A percentile compares a stretch with the other conserved stretches of the same genome.
phyloP scores from a whole-genome alignment of 2,797 vertebrate genomes.

The Brachyrhaphis roseni region DNA sequence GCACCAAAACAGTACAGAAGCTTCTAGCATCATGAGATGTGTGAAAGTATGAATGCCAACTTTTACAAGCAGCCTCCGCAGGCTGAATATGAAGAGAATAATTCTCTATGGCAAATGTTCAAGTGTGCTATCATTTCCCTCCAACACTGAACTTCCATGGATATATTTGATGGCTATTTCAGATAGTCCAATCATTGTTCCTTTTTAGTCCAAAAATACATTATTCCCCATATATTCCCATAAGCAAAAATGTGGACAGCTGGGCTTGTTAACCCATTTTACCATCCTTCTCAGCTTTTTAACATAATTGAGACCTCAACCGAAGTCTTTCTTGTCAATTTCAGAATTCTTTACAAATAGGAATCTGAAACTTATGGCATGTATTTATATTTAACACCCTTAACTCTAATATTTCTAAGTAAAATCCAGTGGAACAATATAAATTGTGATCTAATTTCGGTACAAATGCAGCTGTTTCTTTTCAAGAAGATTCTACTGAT shows the following conservation, averaged over 20 bases:
- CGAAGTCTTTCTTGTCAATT: neutral
- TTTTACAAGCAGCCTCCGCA: conserved; percentile 36
- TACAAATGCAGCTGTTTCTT: neutral
- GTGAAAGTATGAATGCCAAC: conserved; percentile 52
- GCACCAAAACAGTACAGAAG: conserved; percentile 37
- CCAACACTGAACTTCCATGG: neutral
- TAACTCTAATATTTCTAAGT: neutral
- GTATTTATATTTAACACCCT: neutral
- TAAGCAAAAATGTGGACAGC: neutral
- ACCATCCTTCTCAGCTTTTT: neutral
- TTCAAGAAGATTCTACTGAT: neutral
- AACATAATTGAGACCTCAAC: neutral
- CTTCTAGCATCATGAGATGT: conserved; percentile 36
- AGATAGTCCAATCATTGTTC: neutral
- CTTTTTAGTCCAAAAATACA: neutral
- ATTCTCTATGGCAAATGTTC: conserved; percentile 25
- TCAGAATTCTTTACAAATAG: neutral
- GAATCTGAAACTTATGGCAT: neutral
- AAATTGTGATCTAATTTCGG: too few relatives aligned
- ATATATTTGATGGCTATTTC: neutral
- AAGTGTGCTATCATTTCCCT: conserved; percentile 2
- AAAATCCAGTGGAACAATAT: neutral
- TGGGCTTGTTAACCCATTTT: neutral
- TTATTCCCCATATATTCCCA: neutral
- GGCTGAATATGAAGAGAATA: conserved; percentile 13